phyloP scores from a whole-genome alignment of 2,888 invertebrate genomes.

The Neoascia interrupta region DNA sequence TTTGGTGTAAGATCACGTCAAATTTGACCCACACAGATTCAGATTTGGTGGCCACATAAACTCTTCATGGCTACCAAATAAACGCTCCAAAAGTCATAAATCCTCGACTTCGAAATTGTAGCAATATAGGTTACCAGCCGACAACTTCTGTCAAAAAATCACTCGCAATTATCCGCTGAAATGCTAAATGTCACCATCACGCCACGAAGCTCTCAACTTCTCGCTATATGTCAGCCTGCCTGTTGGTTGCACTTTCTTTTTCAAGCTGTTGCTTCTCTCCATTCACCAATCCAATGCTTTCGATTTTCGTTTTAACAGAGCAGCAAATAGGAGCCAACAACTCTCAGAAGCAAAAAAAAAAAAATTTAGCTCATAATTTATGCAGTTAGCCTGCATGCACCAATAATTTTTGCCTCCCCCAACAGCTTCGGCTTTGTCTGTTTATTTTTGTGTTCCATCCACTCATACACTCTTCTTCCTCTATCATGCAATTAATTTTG shows the following conservation, averaged over 20 bases:
- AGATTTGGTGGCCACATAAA: too few relatives aligned
- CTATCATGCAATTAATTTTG: conserved; percentile 47
- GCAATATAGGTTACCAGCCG: not conserved
- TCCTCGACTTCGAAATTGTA: not conserved
- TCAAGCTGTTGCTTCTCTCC: conserved; percentile 28
- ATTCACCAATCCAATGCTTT: conserved; percentile 51
- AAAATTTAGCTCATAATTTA: conserved; percentile 68
- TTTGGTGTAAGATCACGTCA: too few relatives aligned
- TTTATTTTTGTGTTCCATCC: conserved; percentile 10
- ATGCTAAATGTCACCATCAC: not conserved
- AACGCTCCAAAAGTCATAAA: conserved; percentile 32
- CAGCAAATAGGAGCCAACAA: conserved; percentile 38
- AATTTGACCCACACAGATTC: too few relatives aligned
- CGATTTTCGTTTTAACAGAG: conserved; percentile 67
- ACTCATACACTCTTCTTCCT: conserved; percentile 36
- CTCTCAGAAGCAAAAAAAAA: too few relatives aligned
- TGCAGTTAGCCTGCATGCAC: conserved; percentile 68
- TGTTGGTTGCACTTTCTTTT: conserved; percentile 65
- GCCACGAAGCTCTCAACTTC: not conserved
- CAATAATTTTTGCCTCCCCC: conserved; percentile 70
- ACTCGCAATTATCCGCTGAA: not conserved
- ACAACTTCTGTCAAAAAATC: conserved; percentile 5
- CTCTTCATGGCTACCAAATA: too few relatives aligned
- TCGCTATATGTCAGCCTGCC: not conserved
- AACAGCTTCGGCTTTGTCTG: conserved; percentile 29